phyloP scores from a whole-genome alignment of 1,140 invertebrate genomes.

The Heliconius nattereri region DNA sequence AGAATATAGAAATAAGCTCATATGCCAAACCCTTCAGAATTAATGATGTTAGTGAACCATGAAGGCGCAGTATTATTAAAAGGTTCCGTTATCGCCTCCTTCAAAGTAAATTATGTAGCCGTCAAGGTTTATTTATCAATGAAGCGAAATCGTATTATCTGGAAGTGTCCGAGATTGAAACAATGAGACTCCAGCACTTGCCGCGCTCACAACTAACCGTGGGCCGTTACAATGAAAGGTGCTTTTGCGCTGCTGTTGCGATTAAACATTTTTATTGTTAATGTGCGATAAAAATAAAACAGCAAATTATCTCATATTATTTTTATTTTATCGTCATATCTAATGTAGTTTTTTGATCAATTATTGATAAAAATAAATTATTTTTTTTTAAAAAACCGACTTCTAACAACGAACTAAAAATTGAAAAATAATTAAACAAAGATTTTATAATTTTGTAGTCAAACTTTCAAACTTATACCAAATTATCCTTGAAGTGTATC shows the following conservation, averaged over 20 bases:
- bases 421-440: no score
- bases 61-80: constrained; percentile 25
- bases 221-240: constrained; percentile 37
- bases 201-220: constrained; percentile 39
- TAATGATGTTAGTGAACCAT: constrained; percentile 23
- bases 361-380: no score
- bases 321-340: no score
- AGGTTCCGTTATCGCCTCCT: constrained; percentile 30
- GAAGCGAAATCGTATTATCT: constrained; percentile 43
- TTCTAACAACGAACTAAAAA: no score
- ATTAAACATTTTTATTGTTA: background rate
- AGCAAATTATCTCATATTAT: no score
- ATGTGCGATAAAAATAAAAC: no score
- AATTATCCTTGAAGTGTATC: no score
- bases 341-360: no score
- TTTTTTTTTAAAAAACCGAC: no score
- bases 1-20: constrained; percentile 14
- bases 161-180: constrained; percentile 40
- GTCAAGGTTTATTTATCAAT: constrained; percentile 42
- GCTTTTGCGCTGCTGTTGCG: background rate
- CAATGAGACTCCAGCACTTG: constrained; percentile 38
- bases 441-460: no score
- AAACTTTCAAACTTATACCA: no score
- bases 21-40: constrained; percentile 16
- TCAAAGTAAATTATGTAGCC: constrained; percentile 35